A percentile compares a stretch with the other conserved stretches of the same genome.
phyloP scores from a whole-genome alignment of 1,140 invertebrate species.

The Drosophila saltans region DNA sequence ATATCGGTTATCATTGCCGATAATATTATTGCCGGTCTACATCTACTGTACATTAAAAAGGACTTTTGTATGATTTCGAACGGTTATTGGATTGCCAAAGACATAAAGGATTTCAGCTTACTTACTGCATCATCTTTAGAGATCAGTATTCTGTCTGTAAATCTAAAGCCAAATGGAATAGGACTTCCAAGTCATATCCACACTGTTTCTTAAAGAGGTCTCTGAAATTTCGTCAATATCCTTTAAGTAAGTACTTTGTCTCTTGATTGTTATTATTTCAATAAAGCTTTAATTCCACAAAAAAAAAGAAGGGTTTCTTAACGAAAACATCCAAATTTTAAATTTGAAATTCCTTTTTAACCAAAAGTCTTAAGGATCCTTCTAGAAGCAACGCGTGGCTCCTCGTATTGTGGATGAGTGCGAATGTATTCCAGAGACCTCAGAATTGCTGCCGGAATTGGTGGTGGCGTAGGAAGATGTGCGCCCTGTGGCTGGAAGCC shows the following conservation, averaged over 20 bases:
- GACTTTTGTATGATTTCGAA: too few relatives aligned
- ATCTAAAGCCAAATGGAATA: too few relatives aligned
- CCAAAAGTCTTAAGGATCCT: not conserved
- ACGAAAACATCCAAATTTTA: not conserved
- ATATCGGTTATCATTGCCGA: too few relatives aligned
- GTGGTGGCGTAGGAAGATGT: conserved; percentile 90
- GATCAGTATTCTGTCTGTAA: too few relatives aligned
- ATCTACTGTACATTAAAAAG: too few relatives aligned
- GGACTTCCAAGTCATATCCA: too few relatives aligned
- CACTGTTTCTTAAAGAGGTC: not conserved
- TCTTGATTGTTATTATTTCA: not conserved
- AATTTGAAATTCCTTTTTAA: not conserved
- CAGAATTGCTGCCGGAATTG: conserved; percentile 89
- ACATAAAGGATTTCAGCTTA: too few relatives aligned
- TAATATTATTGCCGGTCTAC: too few relatives aligned
- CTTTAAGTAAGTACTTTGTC: not conserved
- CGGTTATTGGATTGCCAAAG: too few relatives aligned
- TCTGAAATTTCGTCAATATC: not conserved
- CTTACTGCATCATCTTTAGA: too few relatives aligned
- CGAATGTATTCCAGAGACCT: conserved; percentile 86
- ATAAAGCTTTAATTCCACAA: conserved; percentile 6
- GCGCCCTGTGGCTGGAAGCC: conserved; percentile 89
- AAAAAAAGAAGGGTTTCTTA: conserved; percentile 1
- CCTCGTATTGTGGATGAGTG: conserved; percentile 81
- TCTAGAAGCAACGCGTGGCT: conserved; percentile 1